These are phyloP conservation scores for Athalia rosae DNA, from an alignment of 2,888 invertebrate species.

Conservation along the genomic window DNA sequence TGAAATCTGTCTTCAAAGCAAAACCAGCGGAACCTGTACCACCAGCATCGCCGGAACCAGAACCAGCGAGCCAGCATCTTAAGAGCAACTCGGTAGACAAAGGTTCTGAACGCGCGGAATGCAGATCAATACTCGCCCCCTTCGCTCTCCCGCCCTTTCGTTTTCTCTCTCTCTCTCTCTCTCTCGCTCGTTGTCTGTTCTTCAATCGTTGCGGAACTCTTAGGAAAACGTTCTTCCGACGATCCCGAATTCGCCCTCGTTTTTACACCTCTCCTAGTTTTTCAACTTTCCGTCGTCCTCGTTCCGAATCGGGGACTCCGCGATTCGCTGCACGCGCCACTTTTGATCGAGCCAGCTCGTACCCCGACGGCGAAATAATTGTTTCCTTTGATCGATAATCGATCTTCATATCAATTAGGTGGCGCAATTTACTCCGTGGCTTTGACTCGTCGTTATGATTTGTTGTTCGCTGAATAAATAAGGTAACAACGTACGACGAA, in stretches of 20 bases:
- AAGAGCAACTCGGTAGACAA: conserved; percentile 41
- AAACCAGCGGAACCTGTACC: not conserved
- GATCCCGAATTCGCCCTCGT: not conserved
- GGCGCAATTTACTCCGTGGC: too few relatives aligned
- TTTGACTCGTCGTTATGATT: too few relatives aligned
- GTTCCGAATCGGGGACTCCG: not conserved
- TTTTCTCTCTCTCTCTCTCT: conserved; percentile 44
- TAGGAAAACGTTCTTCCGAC: not conserved
- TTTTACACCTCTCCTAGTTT: not conserved
- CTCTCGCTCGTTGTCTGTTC: conserved; percentile 28
- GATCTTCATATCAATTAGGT: conserved; percentile 5
- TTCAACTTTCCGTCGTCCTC: not conserved
- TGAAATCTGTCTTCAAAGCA: too few relatives aligned
- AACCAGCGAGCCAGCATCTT: conserved; percentile 13
- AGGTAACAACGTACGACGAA: too few relatives aligned
- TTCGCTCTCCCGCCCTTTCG: conserved; percentile 45
- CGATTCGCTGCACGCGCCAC: not conserved
- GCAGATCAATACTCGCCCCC: conserved; percentile 47
- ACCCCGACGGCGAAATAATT: not conserved
- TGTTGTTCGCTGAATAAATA: too few relatives aligned
- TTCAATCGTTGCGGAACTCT: conserved; percentile 13
- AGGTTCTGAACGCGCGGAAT: conserved; percentile 39
- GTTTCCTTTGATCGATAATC: conserved; percentile 6
- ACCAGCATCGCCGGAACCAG: conserved; percentile 10
- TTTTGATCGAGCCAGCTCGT: not conserved